phyloP scores from a whole-genome alignment of 1,140 invertebrate genomes.

The Bombus picipes region DNA sequence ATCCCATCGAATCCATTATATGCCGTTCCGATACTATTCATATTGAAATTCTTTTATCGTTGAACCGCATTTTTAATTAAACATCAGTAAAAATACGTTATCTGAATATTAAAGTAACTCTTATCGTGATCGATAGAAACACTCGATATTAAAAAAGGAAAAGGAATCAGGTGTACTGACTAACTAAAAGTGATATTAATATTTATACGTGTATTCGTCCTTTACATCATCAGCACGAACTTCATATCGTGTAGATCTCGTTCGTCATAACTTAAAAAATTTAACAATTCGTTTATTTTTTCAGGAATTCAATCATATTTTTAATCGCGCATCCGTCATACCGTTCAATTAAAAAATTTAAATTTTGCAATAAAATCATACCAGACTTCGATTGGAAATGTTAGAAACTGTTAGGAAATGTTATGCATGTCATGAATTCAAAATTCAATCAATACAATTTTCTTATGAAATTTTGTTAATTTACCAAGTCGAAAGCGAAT shows the following conservation, averaged over 20 bases:
- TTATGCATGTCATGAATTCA: too few species aligned
- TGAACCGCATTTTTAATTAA: conserved; percentile 2
- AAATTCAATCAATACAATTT: too few species aligned
- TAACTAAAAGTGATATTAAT: not conserved
- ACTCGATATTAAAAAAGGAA: not conserved
- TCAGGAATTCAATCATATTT: not conserved
- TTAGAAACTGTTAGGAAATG: too few species aligned
- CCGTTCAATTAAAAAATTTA: not conserved
- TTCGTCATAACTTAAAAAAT: not conserved
- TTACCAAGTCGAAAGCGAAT: too few species aligned
- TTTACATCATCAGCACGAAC: not conserved
- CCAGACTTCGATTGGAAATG: too few species aligned
- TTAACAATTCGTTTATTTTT: not conserved
- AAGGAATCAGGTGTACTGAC: not conserved
- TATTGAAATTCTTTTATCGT: conserved; percentile 1
- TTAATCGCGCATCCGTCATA: not conserved
- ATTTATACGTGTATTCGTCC: not conserved
- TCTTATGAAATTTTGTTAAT: too few species aligned
- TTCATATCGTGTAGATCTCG: too few species aligned
- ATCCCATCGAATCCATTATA: not conserved
- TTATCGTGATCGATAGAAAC: not conserved
- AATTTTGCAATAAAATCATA: not conserved
- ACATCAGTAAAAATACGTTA: not conserved
- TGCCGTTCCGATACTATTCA: not conserved
- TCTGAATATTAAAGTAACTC: not conserved